These are phyloP conservation scores for Meganola albula DNA, from an alignment of 2,888 invertebrate genomes.

Conservation along the genomic window DNA sequence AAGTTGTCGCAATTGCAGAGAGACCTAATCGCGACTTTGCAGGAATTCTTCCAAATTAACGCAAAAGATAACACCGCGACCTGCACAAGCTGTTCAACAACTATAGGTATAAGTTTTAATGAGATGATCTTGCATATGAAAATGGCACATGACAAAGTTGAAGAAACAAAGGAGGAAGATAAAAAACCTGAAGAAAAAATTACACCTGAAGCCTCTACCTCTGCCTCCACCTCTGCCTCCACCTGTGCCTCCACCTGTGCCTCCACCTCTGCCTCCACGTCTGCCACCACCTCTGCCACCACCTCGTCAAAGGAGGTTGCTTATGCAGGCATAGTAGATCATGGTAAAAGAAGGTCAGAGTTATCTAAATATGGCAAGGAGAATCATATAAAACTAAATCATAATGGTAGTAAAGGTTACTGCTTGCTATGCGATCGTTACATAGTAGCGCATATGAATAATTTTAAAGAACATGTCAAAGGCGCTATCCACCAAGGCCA, in stretches of 20 bases:
- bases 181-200: too few relatives aligned
- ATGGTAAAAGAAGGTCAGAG: constrained; percentile 41
- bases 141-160: constrained; percentile 16
- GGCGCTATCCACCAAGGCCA: constrained; percentile 40
- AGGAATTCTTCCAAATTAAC: constrained; percentile 34
- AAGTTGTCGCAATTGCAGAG: constrained; percentile 19
- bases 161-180: neutral
- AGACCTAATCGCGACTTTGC: constrained; percentile 24
- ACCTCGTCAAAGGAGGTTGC: constrained; percentile 14
- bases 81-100: constrained; percentile 38
- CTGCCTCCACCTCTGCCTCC: too few relatives aligned
- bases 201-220: too few relatives aligned
- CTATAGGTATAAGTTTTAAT: constrained; percentile 23
- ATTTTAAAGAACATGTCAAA: constrained; percentile 38
- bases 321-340: constrained; percentile 21
- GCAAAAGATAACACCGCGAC: constrained; percentile 23
- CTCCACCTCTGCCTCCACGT: too few relatives aligned
- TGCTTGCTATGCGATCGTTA: constrained; percentile 44
- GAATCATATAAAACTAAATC: constrained; percentile 44
- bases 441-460: constrained; percentile 34
- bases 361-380: constrained; percentile 40
- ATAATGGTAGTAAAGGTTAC: constrained; percentile 43
- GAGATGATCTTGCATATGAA: constrained; percentile 29
- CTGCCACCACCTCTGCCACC: too few relatives aligned
- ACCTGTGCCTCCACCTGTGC: too few relatives aligned